Percentiles rank a stretch among this genome's conserved stretches.
These are phyloP conservation scores for Oriolus oriolus DNA, from an alignment of 2,113 vertebrate genomes.

Conservation along the genomic window DNA sequence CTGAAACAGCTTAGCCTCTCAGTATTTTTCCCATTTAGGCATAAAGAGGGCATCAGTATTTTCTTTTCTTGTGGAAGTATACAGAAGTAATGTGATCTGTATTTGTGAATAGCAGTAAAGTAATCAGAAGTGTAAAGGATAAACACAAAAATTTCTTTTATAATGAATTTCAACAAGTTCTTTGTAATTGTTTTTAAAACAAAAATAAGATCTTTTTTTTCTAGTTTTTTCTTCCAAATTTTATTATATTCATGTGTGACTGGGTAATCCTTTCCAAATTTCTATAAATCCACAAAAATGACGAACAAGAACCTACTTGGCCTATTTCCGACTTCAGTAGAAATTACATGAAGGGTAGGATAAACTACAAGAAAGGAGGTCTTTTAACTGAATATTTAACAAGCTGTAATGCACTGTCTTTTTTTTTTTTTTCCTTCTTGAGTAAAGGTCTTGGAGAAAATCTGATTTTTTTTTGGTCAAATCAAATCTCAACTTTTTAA, in stretches of 20 bases:
- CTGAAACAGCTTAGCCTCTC: background rate
- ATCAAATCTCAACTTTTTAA: background rate
- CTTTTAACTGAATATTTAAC: background rate
- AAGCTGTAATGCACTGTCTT: background rate
- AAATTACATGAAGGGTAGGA: background rate
- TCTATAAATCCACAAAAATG: background rate
- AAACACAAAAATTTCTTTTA: background rate
- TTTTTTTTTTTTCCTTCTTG: background rate
- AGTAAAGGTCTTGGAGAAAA: background rate
- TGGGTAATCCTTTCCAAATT: background rate
- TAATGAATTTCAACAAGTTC: background rate
- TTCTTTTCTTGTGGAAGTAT: background rate
- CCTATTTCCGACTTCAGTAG: background rate
- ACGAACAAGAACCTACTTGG: background rate
- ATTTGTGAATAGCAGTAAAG: background rate
- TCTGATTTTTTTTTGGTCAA: background rate
- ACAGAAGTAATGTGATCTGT: background rate
- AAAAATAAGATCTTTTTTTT: background rate
- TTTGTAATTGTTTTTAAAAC: background rate
- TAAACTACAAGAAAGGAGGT: background rate
- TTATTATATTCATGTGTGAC: background rate
- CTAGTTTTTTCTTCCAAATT: background rate
- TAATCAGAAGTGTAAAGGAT: background rate
- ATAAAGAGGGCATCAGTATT: background rate
- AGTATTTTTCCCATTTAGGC: background rate